A percentile compares a stretch with the other conserved stretches of the same genome.
phyloP scores from a whole-genome alignment of 2,113 vertebrate species.

The Lamprotornis superbus region DNA sequence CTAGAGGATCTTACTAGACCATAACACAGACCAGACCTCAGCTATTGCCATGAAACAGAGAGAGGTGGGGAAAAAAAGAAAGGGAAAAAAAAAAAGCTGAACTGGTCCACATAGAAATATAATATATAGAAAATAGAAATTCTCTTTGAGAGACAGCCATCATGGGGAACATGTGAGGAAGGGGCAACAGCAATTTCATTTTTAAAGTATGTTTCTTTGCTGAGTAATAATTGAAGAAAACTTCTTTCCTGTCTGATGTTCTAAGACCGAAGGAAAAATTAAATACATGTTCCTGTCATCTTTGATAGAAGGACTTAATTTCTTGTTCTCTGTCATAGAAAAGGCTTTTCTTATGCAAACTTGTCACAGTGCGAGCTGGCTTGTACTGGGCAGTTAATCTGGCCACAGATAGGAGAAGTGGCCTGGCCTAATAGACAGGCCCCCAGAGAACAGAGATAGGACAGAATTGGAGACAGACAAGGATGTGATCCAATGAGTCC shows the following conservation, averaged over 20 bases:
- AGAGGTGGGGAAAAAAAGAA: background rate
- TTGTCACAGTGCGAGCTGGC: no score
- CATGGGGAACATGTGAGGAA: background rate
- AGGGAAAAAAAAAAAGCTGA: background rate
- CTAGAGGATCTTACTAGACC: background rate
- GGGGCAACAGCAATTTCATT: background rate
- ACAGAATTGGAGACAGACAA: no score
- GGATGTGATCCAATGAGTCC: no score
- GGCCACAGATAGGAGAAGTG: no score
- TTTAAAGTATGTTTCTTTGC: background rate
- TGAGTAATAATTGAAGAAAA: background rate
- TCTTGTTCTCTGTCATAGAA: background rate
- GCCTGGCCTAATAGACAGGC: no score
- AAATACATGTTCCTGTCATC: background rate
- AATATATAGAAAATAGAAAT: background rate
- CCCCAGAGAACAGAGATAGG: no score
- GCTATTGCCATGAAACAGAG: background rate
- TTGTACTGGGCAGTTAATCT: no score
- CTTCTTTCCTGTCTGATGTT: background rate
- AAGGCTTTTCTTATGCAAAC: background rate
- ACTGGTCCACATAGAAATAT: background rate
- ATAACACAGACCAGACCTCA: background rate
- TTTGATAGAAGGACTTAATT: background rate
- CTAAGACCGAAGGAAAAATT: background rate
- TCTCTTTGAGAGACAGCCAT: background rate